Evolutionary conservation across 1,140 invertebrate species (phyloP), one percentile per base, ranked within the genome.

Genomic region (Heliconius congener): DNA sequence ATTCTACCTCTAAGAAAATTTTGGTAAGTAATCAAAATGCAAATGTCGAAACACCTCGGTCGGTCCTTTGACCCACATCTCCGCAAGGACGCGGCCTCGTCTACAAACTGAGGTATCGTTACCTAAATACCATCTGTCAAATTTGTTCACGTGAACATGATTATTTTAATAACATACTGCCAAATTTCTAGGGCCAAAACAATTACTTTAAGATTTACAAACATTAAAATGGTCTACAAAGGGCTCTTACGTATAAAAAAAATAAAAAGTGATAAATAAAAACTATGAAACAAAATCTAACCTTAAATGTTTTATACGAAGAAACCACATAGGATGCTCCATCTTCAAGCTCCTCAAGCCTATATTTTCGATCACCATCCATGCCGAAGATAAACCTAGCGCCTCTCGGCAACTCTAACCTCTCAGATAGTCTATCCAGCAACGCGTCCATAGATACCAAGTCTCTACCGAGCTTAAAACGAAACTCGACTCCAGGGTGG

Each of bases 281-380:
- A 57, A 57, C 0, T 77, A 46, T 30, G 34, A 70, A 71, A 74
- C 73, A 78, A 73, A 72, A 34, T 79, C 95, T 96, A 95, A 98
- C 97, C 96, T 98, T 98, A 94, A 99, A 98, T n/a, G 97, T 97
- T 91, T 98, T 98, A 87, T 98, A 98, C 18, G 97, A 98, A 4
- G 98, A 98, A 9, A 98, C 97, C 77, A 99, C 97, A 90, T 99
- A 99, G 13, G 97, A 97, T n/a, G 97, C 96, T 18, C 98, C 98
- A 87, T 98, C 98, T 88, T 98, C 97, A 66, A 99, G 95, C 85
- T 99, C 98, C 73, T 98, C 98, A 37, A 99, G 94, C 81, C 96
- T 96, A 85, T 97, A 96, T 84, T 98, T 97, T 60, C 97, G 95
- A 81, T 97, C 96, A 0, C 98, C 98, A 82, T 98, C 98, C 96